Percentiles rank a stretch among this genome's conserved stretches.
These are phyloP conservation scores for Diabrotica virgifera DNA, from an alignment of 1,140 invertebrate species.

Conservation along the genomic window DNA sequence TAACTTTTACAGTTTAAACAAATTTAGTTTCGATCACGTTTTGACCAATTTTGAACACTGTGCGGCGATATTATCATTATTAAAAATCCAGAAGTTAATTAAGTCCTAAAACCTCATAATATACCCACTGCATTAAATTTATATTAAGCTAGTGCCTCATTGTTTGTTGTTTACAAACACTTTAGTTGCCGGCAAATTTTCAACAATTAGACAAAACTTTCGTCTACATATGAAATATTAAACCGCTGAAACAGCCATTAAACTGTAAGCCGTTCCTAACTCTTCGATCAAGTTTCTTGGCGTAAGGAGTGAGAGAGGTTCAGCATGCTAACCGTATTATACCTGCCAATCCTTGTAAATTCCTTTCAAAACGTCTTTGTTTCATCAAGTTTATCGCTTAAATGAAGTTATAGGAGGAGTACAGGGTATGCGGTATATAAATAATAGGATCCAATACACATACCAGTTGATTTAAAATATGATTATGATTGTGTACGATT, in stretches of 20 bases:
- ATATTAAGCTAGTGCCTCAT: neutral
- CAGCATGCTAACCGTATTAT: neutral
- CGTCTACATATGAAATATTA: neutral
- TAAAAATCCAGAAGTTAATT: neutral
- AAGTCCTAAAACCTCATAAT: neutral
- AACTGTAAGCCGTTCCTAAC: constrained; percentile 1
- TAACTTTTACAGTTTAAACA: too few species aligned
- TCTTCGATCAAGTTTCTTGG: neutral
- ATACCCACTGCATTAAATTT: neutral
- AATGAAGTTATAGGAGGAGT: neutral
- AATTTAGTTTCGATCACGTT: too few species aligned
- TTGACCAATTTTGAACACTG: too few species aligned
- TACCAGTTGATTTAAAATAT: too few species aligned
- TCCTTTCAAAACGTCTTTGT: constrained; percentile 2
- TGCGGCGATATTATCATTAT: too few species aligned
- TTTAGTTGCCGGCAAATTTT: neutral
- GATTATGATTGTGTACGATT: too few species aligned
- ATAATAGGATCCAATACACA: too few species aligned
- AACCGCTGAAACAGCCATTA: neutral
- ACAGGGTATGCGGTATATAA: too few species aligned
- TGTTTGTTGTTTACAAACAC: constrained; percentile 2
- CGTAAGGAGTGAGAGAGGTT: neutral
- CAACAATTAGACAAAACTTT: constrained; percentile 2
- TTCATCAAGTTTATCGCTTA: neutral
- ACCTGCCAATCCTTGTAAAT: constrained; percentile 2